phyloP scores from a whole-genome alignment of 2,797 vertebrate genomes.

The Clarias platycephalus region DNA sequence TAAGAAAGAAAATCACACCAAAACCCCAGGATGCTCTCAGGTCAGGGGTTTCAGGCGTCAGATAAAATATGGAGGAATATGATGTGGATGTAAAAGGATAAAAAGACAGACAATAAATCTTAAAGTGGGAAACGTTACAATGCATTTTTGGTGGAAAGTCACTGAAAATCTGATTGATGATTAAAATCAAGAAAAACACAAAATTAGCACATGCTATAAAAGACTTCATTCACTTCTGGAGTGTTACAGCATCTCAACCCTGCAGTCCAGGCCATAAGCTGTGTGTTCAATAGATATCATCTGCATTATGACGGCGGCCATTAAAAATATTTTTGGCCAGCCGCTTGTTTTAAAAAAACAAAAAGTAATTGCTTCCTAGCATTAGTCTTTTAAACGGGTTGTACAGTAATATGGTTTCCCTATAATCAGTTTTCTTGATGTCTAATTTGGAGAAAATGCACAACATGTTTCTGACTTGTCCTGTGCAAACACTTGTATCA shows the following conservation, averaged over 20 bases:
- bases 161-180: background rate
- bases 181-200: background rate
- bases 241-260: no score
- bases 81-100: no score
- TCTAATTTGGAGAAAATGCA: background rate
- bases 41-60: background rate
- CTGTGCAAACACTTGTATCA: background rate
- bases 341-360: background rate
- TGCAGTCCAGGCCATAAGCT: no score
- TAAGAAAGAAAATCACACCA: constrained; percentile 46
- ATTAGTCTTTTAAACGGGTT: background rate
- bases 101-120: background rate
- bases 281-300: background rate
- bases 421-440: background rate
- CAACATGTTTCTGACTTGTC: background rate
- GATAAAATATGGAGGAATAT: no score
- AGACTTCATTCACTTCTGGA: background rate
- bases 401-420: no score
- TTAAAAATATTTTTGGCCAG: background rate
- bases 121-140: background rate
- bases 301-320: background rate
- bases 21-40: constrained; percentile 29
- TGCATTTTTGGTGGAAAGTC: background rate
- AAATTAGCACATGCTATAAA: background rate
- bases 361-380: background rate